A percentile compares a stretch with the other conserved stretches of the same genome.
Evolutionary conservation across 2,888 invertebrate species (phyloP).

Genomic region (Xanthorhoe designata): DNA sequence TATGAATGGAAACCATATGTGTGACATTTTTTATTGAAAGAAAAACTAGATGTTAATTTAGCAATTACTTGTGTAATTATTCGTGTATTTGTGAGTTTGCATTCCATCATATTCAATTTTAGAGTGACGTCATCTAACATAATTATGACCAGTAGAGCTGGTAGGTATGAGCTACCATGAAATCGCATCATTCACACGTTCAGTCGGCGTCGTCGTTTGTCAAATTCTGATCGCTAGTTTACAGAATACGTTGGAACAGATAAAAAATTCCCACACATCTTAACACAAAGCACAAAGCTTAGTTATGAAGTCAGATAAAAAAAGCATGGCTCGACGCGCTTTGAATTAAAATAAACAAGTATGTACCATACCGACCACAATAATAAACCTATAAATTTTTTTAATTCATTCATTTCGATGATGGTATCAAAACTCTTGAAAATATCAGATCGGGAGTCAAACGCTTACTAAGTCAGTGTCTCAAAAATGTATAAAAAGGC

Average conservation of each 20-base stretch:
- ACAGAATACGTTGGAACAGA: neutral
- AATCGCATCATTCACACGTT: neutral
- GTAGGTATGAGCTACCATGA: neutral
- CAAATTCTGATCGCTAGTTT: neutral
- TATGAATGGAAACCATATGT: too few relatives aligned
- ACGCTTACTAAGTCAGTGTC: neutral
- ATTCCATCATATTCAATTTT: neutral
- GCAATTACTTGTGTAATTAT: too few relatives aligned
- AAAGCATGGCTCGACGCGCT: slow-evolving; percentile 44
- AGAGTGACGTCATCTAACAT: neutral
- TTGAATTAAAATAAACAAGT: slow-evolving; percentile 49
- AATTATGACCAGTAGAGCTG: too few relatives aligned
- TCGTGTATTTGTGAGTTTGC: neutral
- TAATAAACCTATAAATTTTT: neutral
- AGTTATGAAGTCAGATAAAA: neutral
- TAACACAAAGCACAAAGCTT: neutral
- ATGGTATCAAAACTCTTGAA: neutral
- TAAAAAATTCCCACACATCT: neutral
- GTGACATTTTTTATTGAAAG: too few relatives aligned
- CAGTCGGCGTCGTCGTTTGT: neutral
- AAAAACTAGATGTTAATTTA: too few relatives aligned
- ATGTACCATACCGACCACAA: too few relatives aligned
- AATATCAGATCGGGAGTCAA: neutral
- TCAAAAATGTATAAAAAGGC: neutral
- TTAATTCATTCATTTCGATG: neutral